Base-by-base conservation (phyloP, 2,113 vertebrate genomes). In the Protomyctophum bolini region DNA sequence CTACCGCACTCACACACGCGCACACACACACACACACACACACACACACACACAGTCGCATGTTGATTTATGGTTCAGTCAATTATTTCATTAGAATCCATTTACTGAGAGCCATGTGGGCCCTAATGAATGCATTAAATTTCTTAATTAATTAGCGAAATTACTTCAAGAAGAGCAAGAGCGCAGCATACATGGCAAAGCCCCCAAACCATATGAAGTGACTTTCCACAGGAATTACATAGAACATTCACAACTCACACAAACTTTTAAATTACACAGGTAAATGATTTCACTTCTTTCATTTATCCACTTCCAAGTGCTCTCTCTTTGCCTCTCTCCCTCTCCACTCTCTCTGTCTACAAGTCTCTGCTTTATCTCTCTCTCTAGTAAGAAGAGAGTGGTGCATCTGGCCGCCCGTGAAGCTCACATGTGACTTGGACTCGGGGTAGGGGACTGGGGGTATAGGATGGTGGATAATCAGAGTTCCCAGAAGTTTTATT, bases 391-490 rank as follows among this genome's bases (percentile, higher is more conserved):
- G n/a, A n/a, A n/a, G n/a, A n/a, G n/a, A n/a, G n/a, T 21, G 21
- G 21, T 21, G 21, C 21, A 21, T 21, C 21, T 21, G 21, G 21
- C 21, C 21, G 21, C 21, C 21, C 21, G 7, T 57, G 55, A 15
- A 49, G 62, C 70, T 81, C 71, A 63, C 73, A 72, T 73, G 67
- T 75, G 68, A 60, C 70, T 52, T 46, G 60, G 68, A 60, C 70
- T 52, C 33, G 60, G 21, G 21, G 21, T 21, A 21, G 21, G 21
- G 21, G 21, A 21, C 21, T 21, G 21, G 21, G 21, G 21, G 21
- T 21, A 21, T 21, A 21, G 21, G 71, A 10, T 77, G 77, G 76
- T 51, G 54, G 70, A 76, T 69, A 75, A 65, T n/a, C 52, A 8
- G 55, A 66, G 41, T 21, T 21, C 21, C 21, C 21, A 21, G 21